Evolutionary conservation across 2,888 invertebrate genomes (phyloP).

Genomic region (Selenia dentaria): DNA sequence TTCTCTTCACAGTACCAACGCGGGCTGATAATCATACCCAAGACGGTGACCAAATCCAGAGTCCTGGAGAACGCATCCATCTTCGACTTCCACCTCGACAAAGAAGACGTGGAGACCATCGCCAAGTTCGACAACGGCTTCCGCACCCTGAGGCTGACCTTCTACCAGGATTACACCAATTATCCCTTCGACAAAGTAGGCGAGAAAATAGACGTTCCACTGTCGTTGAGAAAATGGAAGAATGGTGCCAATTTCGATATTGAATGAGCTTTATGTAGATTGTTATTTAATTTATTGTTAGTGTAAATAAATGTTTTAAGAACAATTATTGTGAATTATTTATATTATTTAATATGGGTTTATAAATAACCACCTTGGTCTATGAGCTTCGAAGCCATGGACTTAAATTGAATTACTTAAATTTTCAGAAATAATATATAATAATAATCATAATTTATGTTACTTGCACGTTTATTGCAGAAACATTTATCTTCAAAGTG

Average conservation of each 20-base stretch:
- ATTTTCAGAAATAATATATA: no score
- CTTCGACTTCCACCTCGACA: constrained; percentile 62
- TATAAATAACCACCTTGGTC: no score
- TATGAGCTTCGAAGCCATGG: no score
- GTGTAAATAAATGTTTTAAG: no score
- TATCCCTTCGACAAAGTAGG: constrained; percentile 56
- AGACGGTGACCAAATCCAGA: constrained; percentile 55
- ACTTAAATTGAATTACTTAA: no score
- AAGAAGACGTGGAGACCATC: constrained; percentile 46
- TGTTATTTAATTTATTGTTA: no score
- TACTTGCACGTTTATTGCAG: no score
- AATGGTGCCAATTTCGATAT: constrained; percentile 40
- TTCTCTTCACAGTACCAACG: constrained; percentile 59
- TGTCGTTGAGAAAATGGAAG: constrained; percentile 46
- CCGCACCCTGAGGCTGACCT: constrained; percentile 48
- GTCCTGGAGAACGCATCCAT: constrained; percentile 65
- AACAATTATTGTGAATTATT: no score
- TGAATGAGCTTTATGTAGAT: constrained; percentile 22
- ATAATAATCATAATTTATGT: no score
- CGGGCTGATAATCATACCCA: constrained; percentile 58
- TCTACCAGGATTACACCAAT: constrained; percentile 53
- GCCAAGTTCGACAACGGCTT: constrained; percentile 59
- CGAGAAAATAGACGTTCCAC: constrained; percentile 38
- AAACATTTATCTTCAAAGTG: no score
- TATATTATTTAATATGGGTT: no score